Evolutionary conservation across 2,113 vertebrate species (phyloP).

Genomic region (Dasyornis broadbenti): DNA sequence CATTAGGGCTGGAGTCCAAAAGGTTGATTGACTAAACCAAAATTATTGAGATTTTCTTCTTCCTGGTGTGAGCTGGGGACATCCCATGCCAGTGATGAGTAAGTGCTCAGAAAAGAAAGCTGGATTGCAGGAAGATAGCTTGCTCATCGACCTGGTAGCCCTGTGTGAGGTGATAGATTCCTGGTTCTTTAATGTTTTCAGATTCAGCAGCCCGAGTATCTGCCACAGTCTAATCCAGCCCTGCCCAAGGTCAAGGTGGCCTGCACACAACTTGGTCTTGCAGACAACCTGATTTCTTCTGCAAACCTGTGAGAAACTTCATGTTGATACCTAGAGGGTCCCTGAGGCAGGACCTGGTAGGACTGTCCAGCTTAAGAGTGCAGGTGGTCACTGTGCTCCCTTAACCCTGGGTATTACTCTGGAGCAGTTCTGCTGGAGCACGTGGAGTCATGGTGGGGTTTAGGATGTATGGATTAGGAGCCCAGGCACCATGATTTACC

Average conservation of each 20-base stretch:
- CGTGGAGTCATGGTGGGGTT: accelerated
- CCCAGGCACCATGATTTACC: background rate
- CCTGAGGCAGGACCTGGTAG: background rate
- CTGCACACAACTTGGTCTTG: background rate
- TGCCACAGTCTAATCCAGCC: background rate
- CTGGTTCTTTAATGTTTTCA: background rate
- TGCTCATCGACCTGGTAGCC: background rate
- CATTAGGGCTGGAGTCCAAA: background rate
- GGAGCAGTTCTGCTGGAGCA: background rate
- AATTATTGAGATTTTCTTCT: background rate
- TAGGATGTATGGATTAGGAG: background rate
- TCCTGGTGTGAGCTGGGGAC: background rate
- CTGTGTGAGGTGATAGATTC: background rate
- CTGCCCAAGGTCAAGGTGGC: background rate
- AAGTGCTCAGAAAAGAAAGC: background rate
- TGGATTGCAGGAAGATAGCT: background rate
- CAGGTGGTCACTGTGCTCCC: background rate
- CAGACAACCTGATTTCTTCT: background rate
- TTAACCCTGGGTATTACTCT: background rate
- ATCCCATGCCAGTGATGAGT: background rate
- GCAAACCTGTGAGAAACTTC: background rate
- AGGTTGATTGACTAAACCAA: background rate
- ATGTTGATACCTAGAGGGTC: background rate
- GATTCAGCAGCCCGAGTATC: background rate
- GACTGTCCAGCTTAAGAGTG: background rate